Conservation (phyloP, 2,113 vertebrate species). For the Nycticebus coucang region DNA sequence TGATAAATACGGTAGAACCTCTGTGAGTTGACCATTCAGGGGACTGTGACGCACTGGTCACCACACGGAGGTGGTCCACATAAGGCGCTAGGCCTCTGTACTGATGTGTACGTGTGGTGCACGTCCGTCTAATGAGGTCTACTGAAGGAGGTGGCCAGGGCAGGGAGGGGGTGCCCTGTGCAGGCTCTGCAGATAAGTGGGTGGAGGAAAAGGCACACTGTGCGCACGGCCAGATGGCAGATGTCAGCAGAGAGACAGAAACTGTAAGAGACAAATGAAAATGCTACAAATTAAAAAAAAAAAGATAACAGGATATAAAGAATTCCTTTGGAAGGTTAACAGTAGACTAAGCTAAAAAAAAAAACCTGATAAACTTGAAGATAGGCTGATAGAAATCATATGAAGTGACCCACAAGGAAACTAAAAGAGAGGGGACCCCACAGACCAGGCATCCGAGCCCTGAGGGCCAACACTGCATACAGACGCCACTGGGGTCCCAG, state of each 20-base stretch:
- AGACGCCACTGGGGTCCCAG: fast-evolving
- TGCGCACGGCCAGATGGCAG: neutral
- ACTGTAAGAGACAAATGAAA: neutral
- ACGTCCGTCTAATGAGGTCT: too few species aligned
- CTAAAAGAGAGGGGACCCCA: neutral
- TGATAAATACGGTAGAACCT: neutral
- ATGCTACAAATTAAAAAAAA: neutral
- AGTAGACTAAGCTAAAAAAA: neutral
- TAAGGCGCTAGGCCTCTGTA: too few species aligned
- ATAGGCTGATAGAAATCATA: neutral
- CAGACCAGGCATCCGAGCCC: neutral
- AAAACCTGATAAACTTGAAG: neutral
- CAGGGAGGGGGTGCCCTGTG: too few species aligned
- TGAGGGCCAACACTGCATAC: too few species aligned
- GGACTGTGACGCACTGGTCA: neutral
- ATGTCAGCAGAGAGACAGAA: neutral
- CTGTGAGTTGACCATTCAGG: neutral
- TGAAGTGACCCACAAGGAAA: neutral
- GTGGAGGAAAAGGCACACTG: neutral
- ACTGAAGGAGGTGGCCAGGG: too few species aligned
- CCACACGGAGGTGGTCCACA: too few species aligned
- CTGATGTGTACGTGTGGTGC: too few species aligned
- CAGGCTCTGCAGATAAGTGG: too few species aligned
- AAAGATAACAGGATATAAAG: neutral
- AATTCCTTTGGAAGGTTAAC: neutral